Base-by-base conservation (phyloP, 2,113 vertebrate species). In the Megaleporinus macrocephalus region DNA sequence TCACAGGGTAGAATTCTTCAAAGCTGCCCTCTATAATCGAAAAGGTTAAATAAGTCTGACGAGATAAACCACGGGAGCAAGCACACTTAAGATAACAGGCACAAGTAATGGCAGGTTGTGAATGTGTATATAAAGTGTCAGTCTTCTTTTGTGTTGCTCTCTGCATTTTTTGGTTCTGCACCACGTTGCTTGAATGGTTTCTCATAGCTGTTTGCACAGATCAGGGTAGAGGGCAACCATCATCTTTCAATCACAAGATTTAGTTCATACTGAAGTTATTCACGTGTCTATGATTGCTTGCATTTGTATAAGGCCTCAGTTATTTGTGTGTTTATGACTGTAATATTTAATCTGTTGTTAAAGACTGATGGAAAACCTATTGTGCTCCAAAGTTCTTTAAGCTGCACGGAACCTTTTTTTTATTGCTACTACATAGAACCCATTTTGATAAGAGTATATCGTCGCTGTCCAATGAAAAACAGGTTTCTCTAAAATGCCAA, bases 41-140 rank as follows among this genome's bases (percentile, higher is more conserved):
- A 66, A 73, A 2, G 27, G 73, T 69, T 83, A 76, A 80, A 79
- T 80, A 79, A 71, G 73, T 9, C 57, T 75, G 55, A 81, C 68
- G 76, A 55, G 71, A 75, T 49, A 53, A 68, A 75, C 70, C n/a
- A 81, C 66, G 79, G 63, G 15, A 82, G 79, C 59, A 65, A 27
- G 63, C 68, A 44, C 30, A 76, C 65, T 66, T 62, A 61, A 82
- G 80, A 85, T 76, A 79, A 79, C 63, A 76, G 12, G 66, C 66
- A 72, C 80, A 85, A 76, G 80, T 80, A 76, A 53, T 72, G 44
- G 27, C 84, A 83, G 26, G 80, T 62, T 66, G 47, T 65, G 16
- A 70, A 44, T 49, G 41, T 55, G 22, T 78, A 65, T 66, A 76
- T 18, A 30, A 61, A 61, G 47, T 5, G 49, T 76, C 33, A 29